Evolutionary conservation across 35 echinoderm and acorn worm species (phyloP), one percentile per base, ranked within the genome.

Genomic region (Apostichopus parvimensis): DNA sequence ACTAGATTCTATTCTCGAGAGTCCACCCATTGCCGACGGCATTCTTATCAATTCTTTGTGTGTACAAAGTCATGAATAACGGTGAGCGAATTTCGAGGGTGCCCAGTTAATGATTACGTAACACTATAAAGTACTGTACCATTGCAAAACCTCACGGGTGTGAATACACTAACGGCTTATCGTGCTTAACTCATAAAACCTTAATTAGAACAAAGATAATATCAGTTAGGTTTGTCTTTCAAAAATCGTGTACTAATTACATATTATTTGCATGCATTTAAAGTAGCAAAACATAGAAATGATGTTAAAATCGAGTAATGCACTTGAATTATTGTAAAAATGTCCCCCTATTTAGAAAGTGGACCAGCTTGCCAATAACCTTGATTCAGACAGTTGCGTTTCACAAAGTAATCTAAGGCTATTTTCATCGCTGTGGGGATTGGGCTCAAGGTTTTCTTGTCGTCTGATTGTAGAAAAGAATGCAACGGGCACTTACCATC

Each of bases 381-480:
- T 91, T 91, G 89, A 79, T 78, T 88, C 86, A 88, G 60, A 88
- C 86, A 91, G 89, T 91, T 91, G 89, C 73, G 55, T 79, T 88
- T 79, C 89, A 91, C 71, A 57, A 77, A 55, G 87, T 73, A 90
- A 91, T 78, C 76, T 79, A 91, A 57, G 23, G 72, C 77, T 91
- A 91, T 91, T 91, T 91, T 91, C 72, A 21, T 91, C 72, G 55
- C 73, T 26, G 77, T 53, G 53, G 89, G 89, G 79, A 77, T 91
- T 57, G 20, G 73, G 79, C 89, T 79, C 89, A 79, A 91, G 89
- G 71, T 68, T 88, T 64, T 72, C 52, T 88, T 72, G 10, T 88
- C 23, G 13, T 54, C 23, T 26, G 20, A 21, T 61, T 34, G 60
- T 88, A 88, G 9, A 82, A 88, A 88, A 45, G 71, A 79, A 79